These are phyloP conservation scores for Hydraecia micacea DNA, from an alignment of 2,888 invertebrate species.

Conservation along the genomic window DNA sequence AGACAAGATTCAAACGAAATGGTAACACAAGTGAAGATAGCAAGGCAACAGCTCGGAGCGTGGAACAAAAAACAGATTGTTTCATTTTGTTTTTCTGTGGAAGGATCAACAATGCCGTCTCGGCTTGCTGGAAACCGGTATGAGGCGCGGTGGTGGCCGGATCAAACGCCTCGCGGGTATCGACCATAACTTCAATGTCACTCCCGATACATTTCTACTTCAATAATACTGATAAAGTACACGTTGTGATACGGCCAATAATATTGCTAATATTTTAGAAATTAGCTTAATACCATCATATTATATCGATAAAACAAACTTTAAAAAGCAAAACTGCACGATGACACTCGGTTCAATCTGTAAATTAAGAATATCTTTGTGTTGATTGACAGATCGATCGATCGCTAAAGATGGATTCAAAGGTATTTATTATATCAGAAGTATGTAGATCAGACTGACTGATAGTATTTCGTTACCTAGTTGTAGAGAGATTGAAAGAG, in stretches of 20 bases:
- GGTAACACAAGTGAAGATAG: slow-evolving; percentile 73
- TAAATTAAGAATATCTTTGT: background rate
- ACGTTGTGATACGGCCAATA: slow-evolving; percentile 5
- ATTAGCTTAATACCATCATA: slow-evolving; percentile 3
- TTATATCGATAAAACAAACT: background rate
- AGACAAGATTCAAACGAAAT: slow-evolving; percentile 53
- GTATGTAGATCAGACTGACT: background rate
- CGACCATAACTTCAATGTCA: slow-evolving; percentile 81
- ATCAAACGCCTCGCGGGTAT: slow-evolving; percentile 81
- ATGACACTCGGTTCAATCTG: background rate
- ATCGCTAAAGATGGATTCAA: slow-evolving; percentile 12
- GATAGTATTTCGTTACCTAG: slow-evolving; percentile 7
- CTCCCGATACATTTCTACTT: slow-evolving; percentile 67
- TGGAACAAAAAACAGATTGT: slow-evolving; percentile 81
- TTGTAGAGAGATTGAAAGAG: background rate
- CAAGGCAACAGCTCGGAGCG: slow-evolving; percentile 68
- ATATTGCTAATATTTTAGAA: slow-evolving; percentile 9
- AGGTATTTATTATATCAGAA: background rate
- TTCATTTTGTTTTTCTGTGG: slow-evolving; percentile 87
- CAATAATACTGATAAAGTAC: slow-evolving; percentile 51
- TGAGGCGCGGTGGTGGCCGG: slow-evolving; percentile 79
- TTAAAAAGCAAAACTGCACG: background rate
- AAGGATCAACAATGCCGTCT: slow-evolving; percentile 86
- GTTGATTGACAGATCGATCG: background rate
- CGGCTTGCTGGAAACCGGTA: slow-evolving; percentile 86